Evolutionary conservation across 2,888 invertebrate genomes (phyloP), one percentile per base, ranked within the genome.

Genomic region (Drosophila monieri): DNA sequence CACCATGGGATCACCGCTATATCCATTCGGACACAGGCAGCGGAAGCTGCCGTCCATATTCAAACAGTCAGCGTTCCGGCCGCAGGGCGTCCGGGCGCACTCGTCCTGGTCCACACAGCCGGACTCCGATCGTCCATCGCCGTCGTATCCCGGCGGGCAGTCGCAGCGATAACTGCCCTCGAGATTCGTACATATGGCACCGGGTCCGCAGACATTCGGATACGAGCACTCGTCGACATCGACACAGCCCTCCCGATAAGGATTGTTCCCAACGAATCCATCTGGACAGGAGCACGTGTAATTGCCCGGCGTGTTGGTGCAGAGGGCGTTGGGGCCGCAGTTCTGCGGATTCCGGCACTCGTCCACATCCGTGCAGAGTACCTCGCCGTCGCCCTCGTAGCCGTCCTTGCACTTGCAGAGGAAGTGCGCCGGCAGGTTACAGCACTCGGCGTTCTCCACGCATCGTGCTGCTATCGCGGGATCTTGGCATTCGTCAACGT

Each of bases 401-500:
- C 98, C 98, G 67, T 96, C 94, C 88, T 95, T 95, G 92, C 98
- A 98, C 93, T 97, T 97, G 93, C 98, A 98, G 81, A 97, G 94
- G 92, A 97, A 98, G 93, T 97, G 97, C 80, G 97, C 96, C 49
- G 98, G 98, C 85, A 98, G 93, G 93, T 98, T 98, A 91, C 98
- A 98, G 92, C 98, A 98, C 91, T 97, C 97, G 43, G 98, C 96
- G 92, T 98, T 97, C 91, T 95, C 93, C 69, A 97, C 97, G 92
- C 98, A 98, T 88, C 96, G 94, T 67, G 95, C 94, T 37, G 96
- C 95, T 88, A 97, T 93, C 72, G 94, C 93, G 73, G 97, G 97
- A 92, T 97, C 96, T 89, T 95, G 95, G 92, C 98, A 99, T 93
- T 99, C 98, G 93, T 99, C 96, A 92, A 98, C 97, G 92, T 97